Evolutionary conservation across 2,797 vertebrate species (phyloP).

Genomic region (Heteromormyrus szaboi): DNA sequence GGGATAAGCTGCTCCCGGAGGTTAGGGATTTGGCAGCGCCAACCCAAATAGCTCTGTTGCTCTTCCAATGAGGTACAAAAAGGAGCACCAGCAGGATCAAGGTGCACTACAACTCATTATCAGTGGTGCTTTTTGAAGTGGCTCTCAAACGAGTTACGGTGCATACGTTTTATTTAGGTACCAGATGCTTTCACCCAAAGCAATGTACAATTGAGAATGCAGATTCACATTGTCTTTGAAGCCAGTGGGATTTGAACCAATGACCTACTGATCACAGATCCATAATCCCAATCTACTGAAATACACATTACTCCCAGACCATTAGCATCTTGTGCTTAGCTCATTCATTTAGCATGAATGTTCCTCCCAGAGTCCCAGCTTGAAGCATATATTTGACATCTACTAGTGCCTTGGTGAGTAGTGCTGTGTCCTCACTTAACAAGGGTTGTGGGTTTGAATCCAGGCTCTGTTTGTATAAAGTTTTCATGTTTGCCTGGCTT

Average conservation of each 20-base stretch:
- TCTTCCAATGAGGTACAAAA: not conserved
- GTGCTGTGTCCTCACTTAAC: not conserved
- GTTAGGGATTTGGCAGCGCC: not conserved
- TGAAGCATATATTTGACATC: not conserved
- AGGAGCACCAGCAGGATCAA: not conserved
- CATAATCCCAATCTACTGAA: not conserved
- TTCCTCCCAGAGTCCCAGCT: not conserved
- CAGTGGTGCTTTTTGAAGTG: not conserved
- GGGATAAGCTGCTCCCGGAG: slow-evolving; percentile 2
- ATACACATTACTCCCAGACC: not conserved
- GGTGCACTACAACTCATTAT: not conserved
- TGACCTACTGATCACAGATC: not conserved
- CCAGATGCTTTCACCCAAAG: not conserved
- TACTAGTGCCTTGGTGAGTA: not conserved
- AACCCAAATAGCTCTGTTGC: slow-evolving; percentile 11
- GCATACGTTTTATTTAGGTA: not conserved
- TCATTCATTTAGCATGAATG: not conserved
- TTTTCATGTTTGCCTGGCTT: not conserved
- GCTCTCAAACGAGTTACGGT: not conserved
- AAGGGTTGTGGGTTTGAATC: not conserved
- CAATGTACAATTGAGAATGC: not conserved
- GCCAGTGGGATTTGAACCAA: not conserved
- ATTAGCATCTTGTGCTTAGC: not conserved
- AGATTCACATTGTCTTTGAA: not conserved
- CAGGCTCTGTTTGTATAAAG: not conserved